Percentiles rank a stretch among this genome's conserved stretches.
phyloP scores from a whole-genome alignment of 2,113 vertebrate genomes.

The Bubo blakistoni region DNA sequence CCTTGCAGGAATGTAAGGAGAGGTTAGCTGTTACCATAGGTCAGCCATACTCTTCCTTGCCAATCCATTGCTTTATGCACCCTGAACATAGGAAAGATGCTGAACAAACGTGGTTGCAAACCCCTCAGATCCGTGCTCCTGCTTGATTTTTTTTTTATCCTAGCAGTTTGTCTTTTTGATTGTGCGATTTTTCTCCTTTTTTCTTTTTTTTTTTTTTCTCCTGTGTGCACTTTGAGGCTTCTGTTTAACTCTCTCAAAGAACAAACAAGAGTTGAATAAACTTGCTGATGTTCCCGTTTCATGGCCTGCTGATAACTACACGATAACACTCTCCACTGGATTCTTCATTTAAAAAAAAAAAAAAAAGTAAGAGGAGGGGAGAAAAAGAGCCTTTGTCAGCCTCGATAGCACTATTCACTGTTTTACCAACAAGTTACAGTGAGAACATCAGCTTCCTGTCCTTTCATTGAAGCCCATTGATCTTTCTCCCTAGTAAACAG shows the following conservation, averaged over 20 bases:
- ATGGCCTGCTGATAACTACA: constrained; percentile 56
- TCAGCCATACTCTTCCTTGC: neutral
- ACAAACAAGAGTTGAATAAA: constrained; percentile 38
- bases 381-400: constrained; percentile 56
- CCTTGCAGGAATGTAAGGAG: neutral
- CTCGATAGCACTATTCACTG: constrained; percentile 48
- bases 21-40: neutral
- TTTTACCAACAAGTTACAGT: constrained; percentile 64
- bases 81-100: neutral
- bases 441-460: constrained; percentile 69
- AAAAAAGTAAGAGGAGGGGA: neutral
- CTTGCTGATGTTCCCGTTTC: constrained; percentile 57
- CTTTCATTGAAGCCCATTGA: constrained; percentile 72
- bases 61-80: neutral
- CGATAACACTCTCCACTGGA: constrained; percentile 38
- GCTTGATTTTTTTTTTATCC: neutral
- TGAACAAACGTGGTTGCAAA: neutral
- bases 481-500: constrained; percentile 65
- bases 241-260: constrained; percentile 2
- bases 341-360: constrained; percentile 45
- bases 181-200: neutral
- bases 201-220: neutral
- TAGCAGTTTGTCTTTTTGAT: neutral
- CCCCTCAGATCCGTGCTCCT: fast-evolving
- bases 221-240: neutral